phyloP scores from a whole-genome alignment of 2,113 vertebrate species.

The Etheostoma cragini region DNA sequence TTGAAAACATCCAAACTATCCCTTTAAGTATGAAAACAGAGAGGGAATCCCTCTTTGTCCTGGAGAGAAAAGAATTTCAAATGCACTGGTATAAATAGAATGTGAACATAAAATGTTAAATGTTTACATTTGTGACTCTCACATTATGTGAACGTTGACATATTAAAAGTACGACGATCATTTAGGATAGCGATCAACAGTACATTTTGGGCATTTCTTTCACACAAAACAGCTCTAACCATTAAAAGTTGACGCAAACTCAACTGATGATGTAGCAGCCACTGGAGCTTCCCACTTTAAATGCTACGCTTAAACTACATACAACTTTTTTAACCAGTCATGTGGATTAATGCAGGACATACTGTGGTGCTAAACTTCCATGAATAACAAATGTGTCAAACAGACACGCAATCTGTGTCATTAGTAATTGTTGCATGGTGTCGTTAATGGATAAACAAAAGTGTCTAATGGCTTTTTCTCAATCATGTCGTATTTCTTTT shows the following conservation, averaged over 20 bases:
- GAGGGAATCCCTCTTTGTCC: neutral
- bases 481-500: slow-evolving; percentile 37
- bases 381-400: slow-evolving; percentile 12
- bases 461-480: slow-evolving; percentile 38
- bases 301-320: neutral
- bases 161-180: neutral
- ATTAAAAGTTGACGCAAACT: neutral
- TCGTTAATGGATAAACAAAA: slow-evolving; percentile 6
- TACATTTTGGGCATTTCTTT: slow-evolving; percentile 1
- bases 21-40: neutral
- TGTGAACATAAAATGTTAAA: slow-evolving; percentile 18
- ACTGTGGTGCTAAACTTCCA: slow-evolving; percentile 1
- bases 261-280: neutral
- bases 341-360: slow-evolving; percentile 5
- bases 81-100: slow-evolving; percentile 41
- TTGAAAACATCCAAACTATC: too few species aligned
- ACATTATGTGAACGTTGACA: slow-evolving; percentile 10
- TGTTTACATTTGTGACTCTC: slow-evolving; percentile 41
- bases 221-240: neutral
- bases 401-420: neutral
- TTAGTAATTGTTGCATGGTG: slow-evolving; percentile 13
- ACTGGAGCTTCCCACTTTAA: neutral
- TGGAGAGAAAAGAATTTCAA: slow-evolving; percentile 4
- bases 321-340: neutral
- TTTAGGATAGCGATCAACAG: neutral